These are phyloP conservation scores for Antheraea pernyi DNA, from an alignment of 1,140 invertebrate genomes.

Conservation along the genomic window DNA sequence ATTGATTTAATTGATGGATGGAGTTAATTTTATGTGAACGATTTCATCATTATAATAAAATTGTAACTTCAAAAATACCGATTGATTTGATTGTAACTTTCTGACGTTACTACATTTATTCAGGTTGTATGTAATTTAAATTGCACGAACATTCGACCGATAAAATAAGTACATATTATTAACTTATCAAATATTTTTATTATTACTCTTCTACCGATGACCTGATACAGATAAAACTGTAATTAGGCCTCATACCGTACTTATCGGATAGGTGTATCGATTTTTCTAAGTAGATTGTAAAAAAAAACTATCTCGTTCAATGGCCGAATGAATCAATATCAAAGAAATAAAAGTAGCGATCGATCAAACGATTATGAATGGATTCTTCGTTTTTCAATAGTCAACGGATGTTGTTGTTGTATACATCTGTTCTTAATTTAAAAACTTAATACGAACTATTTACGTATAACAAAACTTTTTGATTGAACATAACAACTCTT, in stretches of 20 bases:
- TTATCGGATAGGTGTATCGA: constrained; percentile 72
- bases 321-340: constrained; percentile 63
- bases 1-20: too few species aligned
- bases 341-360: constrained; percentile 67
- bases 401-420: neutral
- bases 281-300: constrained; percentile 67
- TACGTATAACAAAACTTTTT: neutral
- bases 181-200: constrained; percentile 66
- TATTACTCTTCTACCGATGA: constrained; percentile 56
- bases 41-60: neutral
- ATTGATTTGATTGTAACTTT: neutral
- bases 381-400: constrained; percentile 42
- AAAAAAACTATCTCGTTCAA: constrained; percentile 56
- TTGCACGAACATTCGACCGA: constrained; percentile 34
- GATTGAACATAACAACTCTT: neutral
- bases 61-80: neutral
- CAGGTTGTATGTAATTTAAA: constrained; percentile 34
- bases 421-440: constrained; percentile 10
- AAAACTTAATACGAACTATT: constrained; percentile 4
- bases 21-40: too few species aligned
- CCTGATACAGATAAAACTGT: constrained; percentile 65
- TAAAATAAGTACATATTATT: constrained; percentile 57
- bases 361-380: constrained; percentile 55
- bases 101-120: constrained; percentile 18
- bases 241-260: constrained; percentile 65